Evolutionary conservation across 2,113 vertebrate genomes (phyloP).

Genomic region (Macquaria ambigua): DNA sequence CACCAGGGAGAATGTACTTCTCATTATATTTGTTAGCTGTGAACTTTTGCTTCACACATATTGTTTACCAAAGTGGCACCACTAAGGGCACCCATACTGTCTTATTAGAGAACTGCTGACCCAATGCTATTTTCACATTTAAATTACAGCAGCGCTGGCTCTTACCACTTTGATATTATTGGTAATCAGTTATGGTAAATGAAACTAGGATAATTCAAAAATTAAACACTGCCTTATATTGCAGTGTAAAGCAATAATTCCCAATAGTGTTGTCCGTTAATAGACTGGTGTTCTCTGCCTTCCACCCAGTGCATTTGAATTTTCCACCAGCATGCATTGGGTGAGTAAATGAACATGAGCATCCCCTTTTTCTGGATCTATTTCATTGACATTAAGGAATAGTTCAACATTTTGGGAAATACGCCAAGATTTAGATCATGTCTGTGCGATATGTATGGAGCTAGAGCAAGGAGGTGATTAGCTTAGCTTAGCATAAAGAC

Average conservation of each 20-base stretch:
- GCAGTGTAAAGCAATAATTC: background rate
- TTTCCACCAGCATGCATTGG: background rate
- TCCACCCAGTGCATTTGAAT: background rate
- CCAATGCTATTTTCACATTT: constrained; percentile 38
- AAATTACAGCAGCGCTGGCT: constrained; percentile 43
- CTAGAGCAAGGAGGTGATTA: background rate
- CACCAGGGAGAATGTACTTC: constrained; percentile 29
- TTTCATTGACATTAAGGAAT: background rate
- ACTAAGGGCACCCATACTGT: constrained; percentile 17
- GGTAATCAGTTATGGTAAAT: constrained; percentile 22
- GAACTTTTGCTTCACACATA: constrained; percentile 58
- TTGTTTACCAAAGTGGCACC: constrained; percentile 52
- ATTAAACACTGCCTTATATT: background rate
- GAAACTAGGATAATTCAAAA: background rate
- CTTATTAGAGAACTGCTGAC: constrained; percentile 58
- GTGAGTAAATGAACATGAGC: background rate
- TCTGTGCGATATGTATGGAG: background rate
- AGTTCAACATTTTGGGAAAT: background rate
- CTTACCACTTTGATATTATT: background rate
- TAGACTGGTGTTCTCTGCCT: background rate
- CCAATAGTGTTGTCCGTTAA: background rate
- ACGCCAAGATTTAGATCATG: background rate
- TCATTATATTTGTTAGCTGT: constrained; percentile 61
- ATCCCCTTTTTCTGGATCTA: background rate
- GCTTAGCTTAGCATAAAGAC: background rate